A percentile compares a stretch with the other conserved stretches of the same genome.
phyloP scores from a whole-genome alignment of 1,140 invertebrate genomes.

The Ips nitidus region DNA sequence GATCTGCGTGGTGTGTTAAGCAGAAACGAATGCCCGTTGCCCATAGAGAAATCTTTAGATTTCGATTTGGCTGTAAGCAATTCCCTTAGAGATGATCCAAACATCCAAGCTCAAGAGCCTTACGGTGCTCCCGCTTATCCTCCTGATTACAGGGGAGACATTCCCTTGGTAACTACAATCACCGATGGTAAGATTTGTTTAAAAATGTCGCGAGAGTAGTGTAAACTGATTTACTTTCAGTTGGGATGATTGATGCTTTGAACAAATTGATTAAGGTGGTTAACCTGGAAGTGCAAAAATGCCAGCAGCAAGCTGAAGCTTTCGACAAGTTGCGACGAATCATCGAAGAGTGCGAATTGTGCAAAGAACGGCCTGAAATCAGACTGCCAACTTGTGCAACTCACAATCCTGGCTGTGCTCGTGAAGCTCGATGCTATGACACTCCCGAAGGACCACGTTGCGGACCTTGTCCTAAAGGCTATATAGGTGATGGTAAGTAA shows the following conservation, averaged over 20 bases:
- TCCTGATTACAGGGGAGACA: slow-evolving; percentile 64
- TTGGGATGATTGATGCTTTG: slow-evolving; percentile 65
- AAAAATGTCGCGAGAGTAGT: neutral
- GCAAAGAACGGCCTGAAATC: slow-evolving; percentile 46
- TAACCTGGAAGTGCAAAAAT: slow-evolving; percentile 67
- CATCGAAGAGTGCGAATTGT: slow-evolving; percentile 77
- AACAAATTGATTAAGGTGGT: slow-evolving; percentile 74
- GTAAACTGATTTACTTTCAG: slow-evolving; percentile 53
- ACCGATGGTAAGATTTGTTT: slow-evolving; percentile 58
- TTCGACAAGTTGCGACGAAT: slow-evolving; percentile 69
- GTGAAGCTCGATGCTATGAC: slow-evolving; percentile 78
- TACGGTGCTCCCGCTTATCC: slow-evolving; percentile 10
- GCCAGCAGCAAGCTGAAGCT: slow-evolving; percentile 70
- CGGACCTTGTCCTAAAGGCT: slow-evolving; percentile 72
- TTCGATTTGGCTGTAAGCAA: slow-evolving; percentile 33
- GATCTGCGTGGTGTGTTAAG: slow-evolving; percentile 45
- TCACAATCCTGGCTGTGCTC: slow-evolving; percentile 49
- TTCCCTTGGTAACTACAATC: slow-evolving; percentile 68
- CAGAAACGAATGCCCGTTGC: slow-evolving; percentile 47
- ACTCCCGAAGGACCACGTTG: slow-evolving; percentile 70
- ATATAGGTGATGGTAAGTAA: slow-evolving; percentile 71
- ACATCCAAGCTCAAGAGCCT: slow-evolving; percentile 40
- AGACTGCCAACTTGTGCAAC: slow-evolving; percentile 44
- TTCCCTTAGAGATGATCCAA: slow-evolving; percentile 41
- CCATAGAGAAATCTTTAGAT: slow-evolving; percentile 32